These are phyloP conservation scores for Periophthalmus magnuspinnatus DNA, from an alignment of 2,797 vertebrate species.

Conservation along the genomic window DNA sequence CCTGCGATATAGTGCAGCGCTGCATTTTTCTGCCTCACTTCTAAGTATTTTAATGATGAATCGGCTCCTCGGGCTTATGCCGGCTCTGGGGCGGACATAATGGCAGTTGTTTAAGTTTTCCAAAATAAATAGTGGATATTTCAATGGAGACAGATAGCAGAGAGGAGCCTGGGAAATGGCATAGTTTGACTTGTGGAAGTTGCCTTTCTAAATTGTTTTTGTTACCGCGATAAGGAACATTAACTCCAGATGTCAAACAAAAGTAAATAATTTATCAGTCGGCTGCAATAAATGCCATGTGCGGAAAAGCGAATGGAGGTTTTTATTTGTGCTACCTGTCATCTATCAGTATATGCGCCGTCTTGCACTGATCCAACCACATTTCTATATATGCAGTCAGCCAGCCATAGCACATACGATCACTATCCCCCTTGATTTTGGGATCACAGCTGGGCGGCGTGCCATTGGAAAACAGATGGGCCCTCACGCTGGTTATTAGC, in stretches of 20 bases:
- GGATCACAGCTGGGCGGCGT: conserved; percentile 55
- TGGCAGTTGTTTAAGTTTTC: conserved; percentile 84
- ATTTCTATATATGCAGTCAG: conserved; percentile 46
- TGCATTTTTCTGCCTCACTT: conserved; percentile 66
- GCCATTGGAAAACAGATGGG: conserved; percentile 64
- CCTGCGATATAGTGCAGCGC: conserved; percentile 66
- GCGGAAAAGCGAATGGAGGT: conserved; percentile 70
- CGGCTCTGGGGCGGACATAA: conserved; percentile 78
- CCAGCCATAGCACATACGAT: conserved; percentile 65
- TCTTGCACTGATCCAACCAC: conserved; percentile 50
- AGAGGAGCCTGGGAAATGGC: conserved; percentile 81
- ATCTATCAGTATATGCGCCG: conserved; percentile 62
- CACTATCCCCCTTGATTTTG: conserved; percentile 55
- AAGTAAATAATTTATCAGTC: conserved; percentile 79
- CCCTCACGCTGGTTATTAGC: conserved; percentile 54
- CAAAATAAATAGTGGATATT: conserved; percentile 83
- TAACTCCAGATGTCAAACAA: conserved; percentile 84
- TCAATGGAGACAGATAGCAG: conserved; percentile 83
- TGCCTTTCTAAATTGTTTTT: conserved; percentile 86
- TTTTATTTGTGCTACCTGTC: conserved; percentile 59
- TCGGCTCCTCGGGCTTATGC: conserved; percentile 75
- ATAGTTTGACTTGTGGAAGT: conserved; percentile 85
- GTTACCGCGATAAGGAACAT: conserved; percentile 84
- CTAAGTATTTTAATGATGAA: conserved; percentile 83
- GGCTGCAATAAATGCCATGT: conserved; percentile 74